Percentiles rank a stretch among this genome's conserved stretches.
phyloP scores from a whole-genome alignment of 2,888 invertebrate species.

The Platycheirus rosarum region DNA sequence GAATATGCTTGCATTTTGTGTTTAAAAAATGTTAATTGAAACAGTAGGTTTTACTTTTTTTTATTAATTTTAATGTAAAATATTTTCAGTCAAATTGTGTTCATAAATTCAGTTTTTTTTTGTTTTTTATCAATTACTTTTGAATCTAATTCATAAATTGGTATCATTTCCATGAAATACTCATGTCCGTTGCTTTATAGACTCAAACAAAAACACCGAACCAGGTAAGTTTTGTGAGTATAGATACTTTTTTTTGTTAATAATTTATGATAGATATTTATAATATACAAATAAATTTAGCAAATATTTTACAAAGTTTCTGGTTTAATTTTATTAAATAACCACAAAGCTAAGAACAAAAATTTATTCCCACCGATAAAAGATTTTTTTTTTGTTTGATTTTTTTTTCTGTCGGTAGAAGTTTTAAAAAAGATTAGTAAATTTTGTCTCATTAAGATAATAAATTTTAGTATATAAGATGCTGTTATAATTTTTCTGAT shows the following conservation, averaged over 20 bases:
- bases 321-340: constrained; percentile 49
- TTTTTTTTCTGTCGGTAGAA: constrained; percentile 49
- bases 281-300: constrained; percentile 39
- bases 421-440: constrained; percentile 65
- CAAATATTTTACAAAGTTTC: constrained; percentile 43
- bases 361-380: constrained; percentile 59
- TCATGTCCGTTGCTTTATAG: constrained; percentile 25
- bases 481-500: constrained; percentile 44
- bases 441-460: constrained; percentile 52
- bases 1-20: constrained; percentile 59
- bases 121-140: constrained; percentile 48
- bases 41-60: constrained; percentile 75
- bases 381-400: constrained; percentile 1
- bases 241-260: neutral
- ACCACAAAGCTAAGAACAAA: constrained; percentile 59
- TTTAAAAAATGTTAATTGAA: constrained; percentile 58
- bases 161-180: constrained; percentile 56
- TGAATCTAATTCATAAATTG: constrained; percentile 63
- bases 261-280: constrained; percentile 44
- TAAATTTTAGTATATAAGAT: constrained; percentile 63
- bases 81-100: constrained; percentile 75
- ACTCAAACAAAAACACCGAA: constrained; percentile 30
- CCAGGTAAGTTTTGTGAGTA: constrained; percentile 20
- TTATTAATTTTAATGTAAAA: constrained; percentile 56
- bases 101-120: constrained; percentile 67